Evolutionary conservation across 2,113 vertebrate genomes (phyloP), one percentile per base, ranked within the genome.

Genomic region (Sapajus apella): DNA sequence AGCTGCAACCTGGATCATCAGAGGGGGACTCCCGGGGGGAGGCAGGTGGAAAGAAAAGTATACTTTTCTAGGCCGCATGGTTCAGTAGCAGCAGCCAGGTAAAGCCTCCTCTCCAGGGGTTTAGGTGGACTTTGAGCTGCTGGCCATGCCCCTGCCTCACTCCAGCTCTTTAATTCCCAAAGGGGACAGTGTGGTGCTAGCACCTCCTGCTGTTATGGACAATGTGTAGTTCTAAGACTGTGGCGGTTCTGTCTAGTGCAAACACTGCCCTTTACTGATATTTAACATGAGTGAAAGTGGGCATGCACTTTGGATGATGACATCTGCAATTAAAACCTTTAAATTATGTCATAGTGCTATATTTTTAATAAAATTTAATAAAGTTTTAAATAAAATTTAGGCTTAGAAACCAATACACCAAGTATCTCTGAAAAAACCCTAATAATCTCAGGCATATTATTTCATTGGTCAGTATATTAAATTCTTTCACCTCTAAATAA

Each of bases 401-500:
- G 32, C 37, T 91, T 85, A 91, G 83, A 93, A 87, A 72, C 45
- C 13, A 91, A 73, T 91, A 96, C 14, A 40, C 4, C 35, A 75
- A 73, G 17, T 72, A 20, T 77, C 52, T 87, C 55, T 91, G 32
- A 93, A 93, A 96, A 96, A 79, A 37, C 40, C 18, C 68, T 56
- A 47, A 18, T 94, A 52, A 66, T 55, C n/a, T 91, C 55, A 89
- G 61, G 30, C 37, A 72, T n/a, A n/a, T 68, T 64, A 70, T 52
- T 92, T 85, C 55, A 92, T 52, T n/a, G 12, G 32, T 96, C 32
- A 76, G 11, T 81, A 73, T 88, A 83, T 58, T 27, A 45, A 72
- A 52, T 83, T 58, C 45, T 81, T 89, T 93, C 23, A 88, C 68
- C 47, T 82, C 84, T 90, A 82, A 92, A 79, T 61, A 77, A 83